Evolutionary conservation across 2,888 invertebrate genomes (phyloP).

Genomic region (Drosophila anomelani): DNA sequence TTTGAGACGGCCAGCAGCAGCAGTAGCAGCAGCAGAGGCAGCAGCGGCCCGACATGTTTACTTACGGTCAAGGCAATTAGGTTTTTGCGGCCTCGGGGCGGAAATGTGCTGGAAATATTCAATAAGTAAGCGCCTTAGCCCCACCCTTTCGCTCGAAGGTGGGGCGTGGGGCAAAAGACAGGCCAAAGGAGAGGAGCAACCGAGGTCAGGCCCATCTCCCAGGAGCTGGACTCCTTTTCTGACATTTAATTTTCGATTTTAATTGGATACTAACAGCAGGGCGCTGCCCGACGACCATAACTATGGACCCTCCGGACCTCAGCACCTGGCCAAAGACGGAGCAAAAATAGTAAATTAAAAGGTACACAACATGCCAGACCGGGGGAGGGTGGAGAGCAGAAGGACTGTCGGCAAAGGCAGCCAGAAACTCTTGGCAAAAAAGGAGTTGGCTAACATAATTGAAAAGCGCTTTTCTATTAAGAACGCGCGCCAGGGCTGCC

Average conservation of each 20-base stretch:
- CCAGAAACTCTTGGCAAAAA: slow-evolving; percentile 54
- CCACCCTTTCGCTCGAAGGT: slow-evolving; percentile 12
- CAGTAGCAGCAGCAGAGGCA: neutral
- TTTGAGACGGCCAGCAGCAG: slow-evolving; percentile 53
- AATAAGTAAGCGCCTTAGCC: slow-evolving; percentile 74
- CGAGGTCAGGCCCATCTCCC: slow-evolving; percentile 13
- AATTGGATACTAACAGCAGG: slow-evolving; percentile 85
- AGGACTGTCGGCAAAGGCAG: slow-evolving; percentile 52
- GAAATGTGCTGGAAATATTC: slow-evolving; percentile 72
- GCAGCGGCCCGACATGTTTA: slow-evolving; percentile 55
- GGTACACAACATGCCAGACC: slow-evolving; percentile 72
- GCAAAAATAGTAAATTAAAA: slow-evolving; percentile 79
- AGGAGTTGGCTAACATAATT: slow-evolving; percentile 78
- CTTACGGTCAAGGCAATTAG: slow-evolving; percentile 80
- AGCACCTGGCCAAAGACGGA: slow-evolving; percentile 46
- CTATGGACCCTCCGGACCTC: slow-evolving; percentile 42
- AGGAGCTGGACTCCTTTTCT: slow-evolving; percentile 57
- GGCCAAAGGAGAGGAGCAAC: slow-evolving; percentile 9
- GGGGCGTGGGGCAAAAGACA: neutral
- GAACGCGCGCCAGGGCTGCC: slow-evolving; percentile 63
- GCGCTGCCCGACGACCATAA: slow-evolving; percentile 65
- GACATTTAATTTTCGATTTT: slow-evolving; percentile 85
- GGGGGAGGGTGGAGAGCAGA: neutral
- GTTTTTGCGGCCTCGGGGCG: slow-evolving; percentile 69
- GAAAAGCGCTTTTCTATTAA: slow-evolving; percentile 80